Base-by-base conservation (phyloP, 2,888 invertebrate genomes). In the Ornithoptera priamus region DNA sequence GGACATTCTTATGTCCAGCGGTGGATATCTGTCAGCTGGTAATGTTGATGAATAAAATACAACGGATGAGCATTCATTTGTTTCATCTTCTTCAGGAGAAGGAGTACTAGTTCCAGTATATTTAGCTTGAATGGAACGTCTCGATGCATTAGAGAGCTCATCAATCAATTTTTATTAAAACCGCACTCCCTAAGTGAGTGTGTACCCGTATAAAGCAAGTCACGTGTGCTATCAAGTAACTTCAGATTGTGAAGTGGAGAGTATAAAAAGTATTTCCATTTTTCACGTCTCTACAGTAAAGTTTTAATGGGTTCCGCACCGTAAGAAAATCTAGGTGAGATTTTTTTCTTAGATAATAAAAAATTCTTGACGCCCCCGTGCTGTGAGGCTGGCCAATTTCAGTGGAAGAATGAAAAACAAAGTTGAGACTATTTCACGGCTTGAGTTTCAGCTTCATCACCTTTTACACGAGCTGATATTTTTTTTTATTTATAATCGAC, bases 281-380 rank as follows among this genome's bases (percentile, higher is more conserved):
- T 86, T 86, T 87, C 85, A 86, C 80, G 80, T 78, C 82, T 80
- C 80, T 79, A 80, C 83, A 80, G 72, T 75, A 83, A 83, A 87
- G 77, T 87, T 87, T 86, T 86, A 85, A 86, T 85, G 80, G 80
- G 78, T 77, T 83, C 78, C 75, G 76, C 81, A 81, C 82, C 78
- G 69, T 59, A 67, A 67, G 71, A 70, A 71, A 74, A 77, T 77
- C 81, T 78, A 78, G 80, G 80, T 82, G 76, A 72, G 68, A 66
- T 73, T 72, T 69, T 65, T 53, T 67, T 72, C 65, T 60, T 39
- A 57, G 36, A 22, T 65, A 63, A 69, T 62, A 64, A 67, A 70
- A 70, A 70, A 61, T 66, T 39, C 50, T 60, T 60, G 18, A 39
- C 20, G 36, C n/a, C 62, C 22, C n/a, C 36, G 42, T 64, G 60